Evolutionary conservation across 2,888 invertebrate genomes (phyloP), one percentile per base, ranked within the genome.

Genomic region (Ophion slaviceki): DNA sequence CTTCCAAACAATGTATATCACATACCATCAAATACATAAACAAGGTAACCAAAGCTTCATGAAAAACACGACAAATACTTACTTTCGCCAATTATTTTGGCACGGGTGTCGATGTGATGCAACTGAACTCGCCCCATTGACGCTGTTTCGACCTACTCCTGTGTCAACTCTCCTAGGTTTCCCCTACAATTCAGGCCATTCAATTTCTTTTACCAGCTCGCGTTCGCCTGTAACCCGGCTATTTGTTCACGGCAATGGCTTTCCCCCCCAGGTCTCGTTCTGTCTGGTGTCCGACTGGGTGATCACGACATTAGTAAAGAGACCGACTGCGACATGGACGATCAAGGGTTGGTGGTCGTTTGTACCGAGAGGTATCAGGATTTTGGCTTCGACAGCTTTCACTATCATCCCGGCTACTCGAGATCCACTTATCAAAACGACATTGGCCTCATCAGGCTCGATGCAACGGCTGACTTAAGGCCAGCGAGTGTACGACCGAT

Each of bases 211-310:
- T 5, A 53, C 53, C 17, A 11, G 3, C 17, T 11, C 5, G 17
- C 53, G 17, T 14, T 40, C 40, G 40, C 0, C 8, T 7, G n/a
- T 57, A 76, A 84, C 1, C 3, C 11, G 2, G 7, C 40, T 40
- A 40, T 7, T 40, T 40, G 40, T 75, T 24, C 45, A 17, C 1
- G 10, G 20, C 14, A 14, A 8, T 17, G 36, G 6, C 5, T 17
- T 36, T 66, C 32, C 17, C 17, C 17, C 91, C n/a, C 61, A 93
- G 93, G 81, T 61, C 14, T 92, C 2, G 83, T 14, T n/a, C 75
- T 93, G 40, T 71, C 80, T 1, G 95, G 95, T 47, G 95, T 96
- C 14, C 95, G 96, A 47, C 93, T 97, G 57, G 97, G 97, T 2
- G 97, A 96, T 86, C 95, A 96, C 84, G 94, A 95, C 90, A 85